Conservation (phyloP, 2,888 invertebrate species). For the Peribatodes rhomboidaria region DNA sequence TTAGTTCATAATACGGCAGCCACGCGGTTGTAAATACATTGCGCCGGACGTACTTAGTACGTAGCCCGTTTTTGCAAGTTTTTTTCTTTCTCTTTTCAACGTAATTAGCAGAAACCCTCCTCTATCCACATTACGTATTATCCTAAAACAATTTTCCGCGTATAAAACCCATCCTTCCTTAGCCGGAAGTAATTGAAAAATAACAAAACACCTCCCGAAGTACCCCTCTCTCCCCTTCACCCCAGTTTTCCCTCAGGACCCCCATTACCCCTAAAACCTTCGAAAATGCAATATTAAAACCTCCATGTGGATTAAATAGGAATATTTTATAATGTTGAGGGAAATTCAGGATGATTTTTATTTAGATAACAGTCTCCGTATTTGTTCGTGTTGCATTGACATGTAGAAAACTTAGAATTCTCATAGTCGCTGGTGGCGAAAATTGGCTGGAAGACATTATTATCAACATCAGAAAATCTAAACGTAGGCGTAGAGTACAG, state of each 20-base stretch:
- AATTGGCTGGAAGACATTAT: no score
- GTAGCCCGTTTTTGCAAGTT: background rate
- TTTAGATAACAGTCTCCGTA: background rate
- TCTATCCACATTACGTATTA: constrained; percentile 14
- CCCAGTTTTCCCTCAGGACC: constrained; percentile 18
- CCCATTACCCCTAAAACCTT: constrained; percentile 26
- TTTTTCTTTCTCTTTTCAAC: background rate
- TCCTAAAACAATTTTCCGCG: constrained; percentile 29
- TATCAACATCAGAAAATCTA: no score
- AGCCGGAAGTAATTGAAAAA: constrained; percentile 33
- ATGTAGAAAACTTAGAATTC: no score
- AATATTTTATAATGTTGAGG: constrained; percentile 41
- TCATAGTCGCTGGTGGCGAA: no score
- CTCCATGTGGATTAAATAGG: constrained; percentile 29
- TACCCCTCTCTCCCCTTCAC: constrained; percentile 3
- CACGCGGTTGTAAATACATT: no score
- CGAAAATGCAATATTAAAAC: constrained; percentile 32
- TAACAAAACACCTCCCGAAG: constrained; percentile 26
- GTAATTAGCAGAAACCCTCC: constrained; percentile 22
- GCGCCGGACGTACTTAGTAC: background rate
- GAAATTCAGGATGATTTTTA: constrained; percentile 25
- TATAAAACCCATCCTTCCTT: constrained; percentile 10
- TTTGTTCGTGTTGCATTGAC: no score
- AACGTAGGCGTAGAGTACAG: no score
- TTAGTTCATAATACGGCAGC: no score